phyloP scores from a whole-genome alignment of 2,797 vertebrate species.

The Danio albolineatus region DNA sequence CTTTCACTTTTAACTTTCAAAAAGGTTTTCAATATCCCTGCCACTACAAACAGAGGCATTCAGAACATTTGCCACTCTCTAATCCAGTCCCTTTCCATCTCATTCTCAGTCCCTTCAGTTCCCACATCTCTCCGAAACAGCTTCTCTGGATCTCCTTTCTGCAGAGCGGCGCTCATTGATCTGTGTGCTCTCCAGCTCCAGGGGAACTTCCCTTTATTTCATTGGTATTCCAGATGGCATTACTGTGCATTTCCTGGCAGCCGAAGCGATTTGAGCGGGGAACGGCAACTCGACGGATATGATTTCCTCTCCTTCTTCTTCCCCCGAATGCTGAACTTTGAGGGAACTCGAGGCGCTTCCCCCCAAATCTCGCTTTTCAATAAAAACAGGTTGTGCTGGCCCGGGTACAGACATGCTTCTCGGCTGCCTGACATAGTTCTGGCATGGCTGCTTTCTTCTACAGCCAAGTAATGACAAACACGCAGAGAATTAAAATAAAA shows the following conservation, averaged over 20 bases:
- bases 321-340: conserved; percentile 52
- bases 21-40: too few species aligned
- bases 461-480: conserved; percentile 53
- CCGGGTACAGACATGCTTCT: conserved; percentile 41
- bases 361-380: conserved; percentile 45
- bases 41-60: background rate
- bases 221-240: conserved; percentile 66
- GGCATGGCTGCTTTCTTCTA: conserved; percentile 28
- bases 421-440: conserved; percentile 51
- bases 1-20: too few species aligned
- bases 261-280: conserved; percentile 29
- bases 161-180: conserved; percentile 52
- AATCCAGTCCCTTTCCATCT: conserved; percentile 13
- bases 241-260: conserved; percentile 65
- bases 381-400: conserved; percentile 41
- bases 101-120: background rate
- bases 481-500: background rate
- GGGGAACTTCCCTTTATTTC: conserved; percentile 62
- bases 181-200: conserved; percentile 52
- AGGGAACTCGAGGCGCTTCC: conserved; percentile 49
- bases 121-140: conserved; percentile 20
- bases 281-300: conserved; percentile 50
- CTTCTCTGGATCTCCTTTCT: conserved; percentile 25
- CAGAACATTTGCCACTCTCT: background rate
- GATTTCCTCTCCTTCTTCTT: conserved; percentile 54